These are phyloP conservation scores for Drosophila littoralis DNA, from an alignment of 1,140 invertebrate genomes.

Conservation along the genomic window DNA sequence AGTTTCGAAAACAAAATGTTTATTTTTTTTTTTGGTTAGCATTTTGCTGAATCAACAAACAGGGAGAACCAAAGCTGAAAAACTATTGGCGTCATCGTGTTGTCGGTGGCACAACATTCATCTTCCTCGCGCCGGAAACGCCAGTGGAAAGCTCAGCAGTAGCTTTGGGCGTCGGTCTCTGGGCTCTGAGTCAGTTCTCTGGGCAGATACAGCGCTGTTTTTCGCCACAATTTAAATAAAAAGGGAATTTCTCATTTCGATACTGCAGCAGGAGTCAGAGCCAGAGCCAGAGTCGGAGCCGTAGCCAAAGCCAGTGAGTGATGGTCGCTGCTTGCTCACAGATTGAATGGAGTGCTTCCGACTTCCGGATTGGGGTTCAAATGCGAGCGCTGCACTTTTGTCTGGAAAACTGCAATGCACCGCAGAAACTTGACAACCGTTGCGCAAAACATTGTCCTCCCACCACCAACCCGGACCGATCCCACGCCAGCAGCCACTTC, in stretches of 20 bases:
- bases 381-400: slow-evolving; percentile 69
- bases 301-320: slow-evolving; percentile 24
- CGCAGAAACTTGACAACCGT: slow-evolving; percentile 59
- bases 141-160: slow-evolving; percentile 69
- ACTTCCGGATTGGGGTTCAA: slow-evolving; percentile 62
- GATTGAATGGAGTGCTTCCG: slow-evolving; percentile 82
- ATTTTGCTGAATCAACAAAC: slow-evolving; percentile 44
- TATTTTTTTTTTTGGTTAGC: not conserved
- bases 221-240: slow-evolving; percentile 77
- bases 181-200: slow-evolving; percentile 2
- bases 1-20: slow-evolving; percentile 14
- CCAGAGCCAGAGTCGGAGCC: not conserved
- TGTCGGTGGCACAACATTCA: slow-evolving; percentile 81
- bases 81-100: slow-evolving; percentile 80
- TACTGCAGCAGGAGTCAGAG: slow-evolving; percentile 28
- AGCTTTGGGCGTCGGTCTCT: not conserved
- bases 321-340: slow-evolving; percentile 67
- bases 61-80: slow-evolving; percentile 46
- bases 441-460: slow-evolving; percentile 7
- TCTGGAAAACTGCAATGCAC: slow-evolving; percentile 66
- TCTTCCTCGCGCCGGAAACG: slow-evolving; percentile 81
- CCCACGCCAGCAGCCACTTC: not conserved
- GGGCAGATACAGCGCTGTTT: slow-evolving; percentile 42
- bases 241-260: slow-evolving; percentile 75
- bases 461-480: not conserved